phyloP scores from a whole-genome alignment of 2,888 invertebrate genomes.

The Prenolepis imparis region DNA sequence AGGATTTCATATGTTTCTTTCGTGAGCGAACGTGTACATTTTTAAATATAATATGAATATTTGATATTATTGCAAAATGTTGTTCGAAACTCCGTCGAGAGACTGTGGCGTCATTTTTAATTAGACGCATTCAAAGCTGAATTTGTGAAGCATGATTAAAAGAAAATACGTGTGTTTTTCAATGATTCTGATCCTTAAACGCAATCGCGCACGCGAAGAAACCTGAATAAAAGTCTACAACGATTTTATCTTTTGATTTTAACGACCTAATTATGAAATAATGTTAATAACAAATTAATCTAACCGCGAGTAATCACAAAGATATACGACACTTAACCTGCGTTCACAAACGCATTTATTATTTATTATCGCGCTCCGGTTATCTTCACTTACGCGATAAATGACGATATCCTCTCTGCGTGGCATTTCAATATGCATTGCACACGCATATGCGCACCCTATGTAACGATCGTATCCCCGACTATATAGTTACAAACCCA shows the following conservation, averaged over 20 bases:
- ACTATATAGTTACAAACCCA: slow-evolving; percentile 20
- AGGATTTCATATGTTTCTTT: slow-evolving; percentile 12
- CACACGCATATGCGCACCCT: neutral
- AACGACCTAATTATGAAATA: slow-evolving; percentile 12
- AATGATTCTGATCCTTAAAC: neutral
- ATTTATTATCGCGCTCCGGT: slow-evolving; percentile 47
- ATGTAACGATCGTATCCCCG: neutral
- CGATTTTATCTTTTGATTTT: neutral
- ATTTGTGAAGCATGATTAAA: neutral
- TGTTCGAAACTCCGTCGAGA: too few species aligned
- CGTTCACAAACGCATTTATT: slow-evolving; percentile 34
- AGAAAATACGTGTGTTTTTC: neutral
- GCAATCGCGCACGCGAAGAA: neutral
- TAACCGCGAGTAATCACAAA: slow-evolving; percentile 21
- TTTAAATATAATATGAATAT: slow-evolving; percentile 14
- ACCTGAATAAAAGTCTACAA: neutral
- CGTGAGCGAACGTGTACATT: neutral
- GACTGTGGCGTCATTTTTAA: neutral
- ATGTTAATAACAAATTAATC: slow-evolving; percentile 42
- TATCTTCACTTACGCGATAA: slow-evolving; percentile 48
- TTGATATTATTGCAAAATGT: neutral
- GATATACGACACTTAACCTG: neutral
- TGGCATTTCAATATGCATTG: slow-evolving; percentile 22
- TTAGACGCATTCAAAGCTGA: neutral
- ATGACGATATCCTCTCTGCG: slow-evolving; percentile 39